Conservation (phyloP, 2,113 vertebrate genomes). For the Neomonachus schauinslandi region DNA sequence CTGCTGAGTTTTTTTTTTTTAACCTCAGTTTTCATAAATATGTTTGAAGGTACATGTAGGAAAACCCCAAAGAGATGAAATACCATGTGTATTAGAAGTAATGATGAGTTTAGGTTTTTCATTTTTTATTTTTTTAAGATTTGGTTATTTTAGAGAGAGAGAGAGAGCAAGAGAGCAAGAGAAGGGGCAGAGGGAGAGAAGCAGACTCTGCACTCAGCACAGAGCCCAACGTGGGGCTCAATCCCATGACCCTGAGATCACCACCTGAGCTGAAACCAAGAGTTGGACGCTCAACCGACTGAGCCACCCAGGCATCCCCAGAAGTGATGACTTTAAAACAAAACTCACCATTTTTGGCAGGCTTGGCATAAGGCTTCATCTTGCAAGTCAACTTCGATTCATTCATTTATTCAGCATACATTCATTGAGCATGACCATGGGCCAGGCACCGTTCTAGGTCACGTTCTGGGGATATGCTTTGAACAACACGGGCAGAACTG, state of each 20-base stretch:
- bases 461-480: fast-evolving
- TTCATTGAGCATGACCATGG: neutral
- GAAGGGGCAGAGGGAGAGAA: neutral
- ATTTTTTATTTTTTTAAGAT: neutral
- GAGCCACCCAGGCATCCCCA: neutral
- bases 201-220: neutral
- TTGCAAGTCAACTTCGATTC: fast-evolving
- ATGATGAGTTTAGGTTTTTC: neutral
- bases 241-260: neutral
- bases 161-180: neutral
- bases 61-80: neutral
- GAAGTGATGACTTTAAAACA: neutral
- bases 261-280: neutral
- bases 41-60: neutral
- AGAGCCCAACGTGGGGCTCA: neutral
- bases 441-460: neutral
- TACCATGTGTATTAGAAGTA: fast-evolving
- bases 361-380: fast-evolving
- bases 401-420: fast-evolving
- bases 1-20: neutral
- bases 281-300: neutral
- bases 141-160: neutral
- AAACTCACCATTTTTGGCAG: fast-evolving
- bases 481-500: fast-evolving
- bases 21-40: neutral